Base-by-base conservation (phyloP, 2,113 vertebrate species). In the Zapus hudsonius region DNA sequence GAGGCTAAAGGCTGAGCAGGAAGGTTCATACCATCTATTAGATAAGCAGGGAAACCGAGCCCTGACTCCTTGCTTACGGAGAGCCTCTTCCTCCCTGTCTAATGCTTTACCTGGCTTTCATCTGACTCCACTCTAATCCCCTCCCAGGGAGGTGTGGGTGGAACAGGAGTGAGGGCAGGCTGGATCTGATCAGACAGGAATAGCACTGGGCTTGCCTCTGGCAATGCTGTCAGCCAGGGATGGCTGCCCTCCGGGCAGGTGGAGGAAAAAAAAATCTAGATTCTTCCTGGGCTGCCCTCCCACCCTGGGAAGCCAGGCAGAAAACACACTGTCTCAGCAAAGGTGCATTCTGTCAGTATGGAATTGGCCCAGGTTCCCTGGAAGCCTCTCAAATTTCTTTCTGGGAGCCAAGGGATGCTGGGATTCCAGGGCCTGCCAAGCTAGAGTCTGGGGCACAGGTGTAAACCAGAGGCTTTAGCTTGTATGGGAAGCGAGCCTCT, bases 121-220 rank as follows among this genome's bases (percentile, higher is more conserved):
- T 79, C 88, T 25, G 57, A 22, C 73, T 87, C 23, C 0, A 2
- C 91, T 95, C 36, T 87, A 84, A 93, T 89, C 67, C 67, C 31
- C 38, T 84, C 64, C 36, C 31, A 12, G 83, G 66, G 75, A 84
- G 67, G 69, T 0, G 2, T 16, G 64, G 81, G 44, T 52, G 70
- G 69, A 57, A 79, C 73, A 75, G 82, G 90, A 90, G 40, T 15
- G 59, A 52, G 70, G 72, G 29, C 76, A 73, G 82, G 78, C n/a
- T 25, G 0, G 17, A 55, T 84, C 74, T 70, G 12, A 6, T 22
- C n/a, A 61, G 63, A 87, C 76, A 93, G 87, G 75, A 89, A 93
- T 8, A 84, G 87, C 66, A 8, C 0, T 0, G 76, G 83, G 87
- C 31, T 95, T 70, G 95, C 95, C 89, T 89, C 91, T 70, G 93